Evolutionary conservation across 1,140 invertebrate species (phyloP).

Genomic region (Globodera ellingtonae): DNA sequence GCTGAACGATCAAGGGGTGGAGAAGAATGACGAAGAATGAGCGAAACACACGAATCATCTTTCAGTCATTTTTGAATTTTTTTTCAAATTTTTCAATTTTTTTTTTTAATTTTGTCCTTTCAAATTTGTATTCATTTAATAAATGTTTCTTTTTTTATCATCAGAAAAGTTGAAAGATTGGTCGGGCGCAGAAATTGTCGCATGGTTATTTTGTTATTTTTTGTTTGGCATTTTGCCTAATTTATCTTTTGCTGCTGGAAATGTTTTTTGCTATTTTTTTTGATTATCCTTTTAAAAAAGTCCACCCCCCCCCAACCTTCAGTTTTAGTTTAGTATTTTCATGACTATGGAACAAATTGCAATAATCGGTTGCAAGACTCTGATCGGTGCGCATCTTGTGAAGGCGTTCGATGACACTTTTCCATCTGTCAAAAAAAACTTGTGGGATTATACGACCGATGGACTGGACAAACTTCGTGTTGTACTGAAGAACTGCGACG

Average conservation of each 20-base stretch:
- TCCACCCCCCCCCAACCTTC: too few relatives aligned
- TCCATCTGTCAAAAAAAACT: neutral
- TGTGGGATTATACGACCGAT: constrained; percentile 19
- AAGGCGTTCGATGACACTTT: constrained; percentile 14
- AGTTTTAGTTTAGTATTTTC: too few relatives aligned
- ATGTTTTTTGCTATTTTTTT: too few relatives aligned
- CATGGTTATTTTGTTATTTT: too few relatives aligned
- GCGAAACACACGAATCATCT: constrained; percentile 26
- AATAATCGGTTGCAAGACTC: constrained; percentile 43
- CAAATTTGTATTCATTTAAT: too few relatives aligned
- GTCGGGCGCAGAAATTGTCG: too few relatives aligned
- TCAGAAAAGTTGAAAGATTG: too few relatives aligned
- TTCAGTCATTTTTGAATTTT: constrained; percentile 20
- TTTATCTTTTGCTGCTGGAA: too few relatives aligned
- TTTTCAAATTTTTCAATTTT: neutral
- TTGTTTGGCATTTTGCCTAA: too few relatives aligned
- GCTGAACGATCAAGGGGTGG: neutral
- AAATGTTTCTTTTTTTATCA: too few relatives aligned
- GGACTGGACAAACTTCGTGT: constrained; percentile 13
- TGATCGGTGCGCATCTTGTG: constrained; percentile 45
- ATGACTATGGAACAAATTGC: constrained; percentile 33
- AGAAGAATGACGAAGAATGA: constrained; percentile 1
- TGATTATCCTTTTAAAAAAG: too few relatives aligned
- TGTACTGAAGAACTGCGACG: constrained; percentile 31
- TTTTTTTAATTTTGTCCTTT: too few relatives aligned